phyloP scores from a whole-genome alignment of 2,113 vertebrate species.

The Chionodraco myersi region DNA sequence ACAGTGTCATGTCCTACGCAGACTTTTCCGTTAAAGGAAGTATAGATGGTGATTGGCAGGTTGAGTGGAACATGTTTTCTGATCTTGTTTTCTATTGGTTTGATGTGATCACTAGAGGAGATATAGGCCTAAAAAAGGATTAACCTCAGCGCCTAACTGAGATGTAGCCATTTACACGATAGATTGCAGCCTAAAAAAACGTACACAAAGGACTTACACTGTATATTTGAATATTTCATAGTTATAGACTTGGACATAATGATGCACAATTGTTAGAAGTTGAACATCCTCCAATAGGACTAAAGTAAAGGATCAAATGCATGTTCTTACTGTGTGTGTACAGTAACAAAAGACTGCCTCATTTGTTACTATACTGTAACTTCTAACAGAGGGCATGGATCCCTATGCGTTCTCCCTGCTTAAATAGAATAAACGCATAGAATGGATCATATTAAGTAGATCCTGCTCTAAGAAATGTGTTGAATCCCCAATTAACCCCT shows the following conservation, averaged over 20 bases:
- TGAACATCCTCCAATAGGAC: neutral
- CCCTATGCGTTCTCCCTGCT: no score
- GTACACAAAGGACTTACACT: neutral
- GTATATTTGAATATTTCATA: neutral
- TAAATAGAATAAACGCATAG: no score
- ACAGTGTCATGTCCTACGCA: no score
- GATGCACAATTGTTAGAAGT: neutral
- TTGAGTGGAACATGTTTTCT: constrained; percentile 6
- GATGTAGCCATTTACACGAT: neutral
- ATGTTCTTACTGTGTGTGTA: neutral
- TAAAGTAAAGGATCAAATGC: neutral
- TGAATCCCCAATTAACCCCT: no score
- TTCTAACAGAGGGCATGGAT: no score
- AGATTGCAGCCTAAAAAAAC: neutral
- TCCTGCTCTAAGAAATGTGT: no score
- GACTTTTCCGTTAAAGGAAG: constrained; percentile 17
- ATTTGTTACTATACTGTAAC: no score
- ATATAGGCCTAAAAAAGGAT: neutral
- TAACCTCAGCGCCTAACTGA: neutral
- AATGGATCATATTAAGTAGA: no score
- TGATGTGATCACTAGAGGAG: neutral
- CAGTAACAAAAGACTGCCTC: neutral
- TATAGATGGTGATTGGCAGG: constrained; percentile 22
- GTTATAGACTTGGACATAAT: neutral
- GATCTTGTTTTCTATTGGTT: neutral